These are phyloP conservation scores for Drosophila sulfurigaster DNA, from an alignment of 1,140 invertebrate genomes.

Conservation along the genomic window DNA sequence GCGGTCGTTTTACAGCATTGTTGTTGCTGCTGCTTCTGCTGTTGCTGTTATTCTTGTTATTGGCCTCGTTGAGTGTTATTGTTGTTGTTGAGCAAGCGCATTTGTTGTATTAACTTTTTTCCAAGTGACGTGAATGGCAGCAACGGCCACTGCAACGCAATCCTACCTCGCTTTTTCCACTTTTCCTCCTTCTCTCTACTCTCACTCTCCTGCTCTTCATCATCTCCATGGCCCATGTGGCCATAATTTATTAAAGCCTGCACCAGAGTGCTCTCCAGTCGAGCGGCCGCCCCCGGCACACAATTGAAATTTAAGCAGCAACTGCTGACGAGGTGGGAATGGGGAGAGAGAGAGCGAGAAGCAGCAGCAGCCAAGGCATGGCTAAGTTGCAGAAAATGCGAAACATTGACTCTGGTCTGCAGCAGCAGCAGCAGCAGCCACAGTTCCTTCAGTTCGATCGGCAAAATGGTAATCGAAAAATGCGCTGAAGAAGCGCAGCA, in stretches of 20 bases:
- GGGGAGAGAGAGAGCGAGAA: not conserved
- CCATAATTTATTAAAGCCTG: conserved; percentile 83
- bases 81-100: conserved; percentile 60
- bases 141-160: conserved; percentile 12
- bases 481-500: conserved; percentile 58
- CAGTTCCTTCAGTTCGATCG: conserved; percentile 35
- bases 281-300: conserved; percentile 69
- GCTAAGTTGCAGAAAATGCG: conserved; percentile 73
- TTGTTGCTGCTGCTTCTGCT: conserved; percentile 48
- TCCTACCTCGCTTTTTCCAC: conserved; percentile 3
- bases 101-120: conserved; percentile 81
- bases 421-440: not conserved
- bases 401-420: conserved; percentile 53
- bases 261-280: conserved; percentile 79
- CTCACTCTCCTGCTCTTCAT: conserved; percentile 19
- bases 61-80: conserved; percentile 33
- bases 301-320: conserved; percentile 82
- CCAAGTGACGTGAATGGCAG: conserved; percentile 72
- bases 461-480: conserved; percentile 80
- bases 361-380: conserved; percentile 45
- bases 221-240: conserved; percentile 27
- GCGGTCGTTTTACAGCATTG: conserved; percentile 77
- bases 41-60: conserved; percentile 50
- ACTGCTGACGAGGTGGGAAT: not conserved
- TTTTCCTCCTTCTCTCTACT: not conserved